A percentile compares a stretch with the other conserved stretches of the same genome.
These are phyloP conservation scores for Aplodontia rufa DNA, from an alignment of 2,113 vertebrate genomes.

Conservation along the genomic window DNA sequence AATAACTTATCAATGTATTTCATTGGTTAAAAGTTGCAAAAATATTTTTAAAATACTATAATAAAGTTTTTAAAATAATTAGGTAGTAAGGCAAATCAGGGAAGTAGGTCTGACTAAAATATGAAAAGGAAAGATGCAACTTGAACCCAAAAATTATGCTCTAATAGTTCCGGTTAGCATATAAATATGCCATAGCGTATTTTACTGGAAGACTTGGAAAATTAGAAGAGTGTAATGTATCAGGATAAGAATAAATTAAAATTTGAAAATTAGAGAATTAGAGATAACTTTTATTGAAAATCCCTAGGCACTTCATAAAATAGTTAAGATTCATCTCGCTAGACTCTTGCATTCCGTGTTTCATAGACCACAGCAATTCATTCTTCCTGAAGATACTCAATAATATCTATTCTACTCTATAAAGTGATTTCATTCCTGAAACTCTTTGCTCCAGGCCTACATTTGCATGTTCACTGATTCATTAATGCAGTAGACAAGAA, in stretches of 20 bases:
- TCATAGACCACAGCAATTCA: neutral
- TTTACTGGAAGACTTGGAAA: neutral
- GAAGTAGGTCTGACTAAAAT: neutral
- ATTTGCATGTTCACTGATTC: neutral
- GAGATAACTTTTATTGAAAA: neutral
- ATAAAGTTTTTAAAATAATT: neutral
- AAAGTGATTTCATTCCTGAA: neutral
- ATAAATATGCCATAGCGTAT: neutral
- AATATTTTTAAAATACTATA: neutral
- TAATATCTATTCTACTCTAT: neutral
- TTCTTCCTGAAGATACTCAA: slow-evolving; percentile 10
- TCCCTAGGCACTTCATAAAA: neutral
- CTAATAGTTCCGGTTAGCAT: neutral
- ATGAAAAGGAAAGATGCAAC: neutral
- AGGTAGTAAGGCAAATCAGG: rapidly evolving
- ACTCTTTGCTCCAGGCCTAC: neutral
- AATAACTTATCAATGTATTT: neutral
- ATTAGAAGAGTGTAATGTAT: neutral
- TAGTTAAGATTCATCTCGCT: neutral
- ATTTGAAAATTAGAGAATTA: slow-evolving; percentile 30
- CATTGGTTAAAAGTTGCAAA: neutral
- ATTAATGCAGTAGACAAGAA: neutral
- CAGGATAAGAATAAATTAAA: neutral
- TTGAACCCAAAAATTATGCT: neutral
- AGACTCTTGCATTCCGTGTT: neutral